Percentiles rank a stretch among this genome's conserved stretches.
These are phyloP conservation scores for Myotis yumanensis DNA, from an alignment of 2,113 vertebrate species.

Conservation along the genomic window DNA sequence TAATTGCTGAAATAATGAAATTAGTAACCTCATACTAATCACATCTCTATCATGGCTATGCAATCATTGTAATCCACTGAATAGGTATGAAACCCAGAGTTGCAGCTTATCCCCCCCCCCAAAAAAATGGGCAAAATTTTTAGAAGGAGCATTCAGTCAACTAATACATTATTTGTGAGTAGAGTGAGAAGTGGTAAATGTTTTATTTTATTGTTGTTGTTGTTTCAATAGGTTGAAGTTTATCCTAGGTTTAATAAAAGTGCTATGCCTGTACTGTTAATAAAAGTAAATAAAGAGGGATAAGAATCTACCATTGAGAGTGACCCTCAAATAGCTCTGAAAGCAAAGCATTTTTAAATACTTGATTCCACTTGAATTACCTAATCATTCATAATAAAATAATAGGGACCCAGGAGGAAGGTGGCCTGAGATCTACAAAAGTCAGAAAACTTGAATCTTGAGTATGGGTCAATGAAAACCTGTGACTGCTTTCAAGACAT, in stretches of 20 bases:
- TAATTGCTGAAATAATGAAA: conserved; percentile 34
- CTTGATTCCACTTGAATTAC: background rate
- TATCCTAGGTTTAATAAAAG: background rate
- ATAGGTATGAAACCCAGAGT: background rate
- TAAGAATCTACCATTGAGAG: background rate
- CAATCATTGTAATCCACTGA: background rate
- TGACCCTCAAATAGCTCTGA: background rate
- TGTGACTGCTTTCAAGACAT: background rate
- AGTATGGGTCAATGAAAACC: background rate
- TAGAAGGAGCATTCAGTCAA: background rate
- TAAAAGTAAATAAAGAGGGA: background rate
- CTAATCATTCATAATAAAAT: background rate
- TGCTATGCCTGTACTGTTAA: background rate
- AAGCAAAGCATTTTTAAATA: conserved; percentile 14
- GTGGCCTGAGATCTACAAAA: background rate
- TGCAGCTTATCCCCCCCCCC: background rate
- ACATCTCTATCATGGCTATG: background rate
- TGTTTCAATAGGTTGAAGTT: background rate
- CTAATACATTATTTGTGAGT: background rate
- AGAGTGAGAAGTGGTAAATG: background rate
- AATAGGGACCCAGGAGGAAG: background rate
- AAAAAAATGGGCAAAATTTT: background rate
- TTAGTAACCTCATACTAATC: background rate
- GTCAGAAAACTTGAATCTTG: background rate
- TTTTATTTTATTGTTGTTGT: background rate